Evolutionary conservation across 2,888 invertebrate species (phyloP).

Genomic region (Thyatira batis): DNA sequence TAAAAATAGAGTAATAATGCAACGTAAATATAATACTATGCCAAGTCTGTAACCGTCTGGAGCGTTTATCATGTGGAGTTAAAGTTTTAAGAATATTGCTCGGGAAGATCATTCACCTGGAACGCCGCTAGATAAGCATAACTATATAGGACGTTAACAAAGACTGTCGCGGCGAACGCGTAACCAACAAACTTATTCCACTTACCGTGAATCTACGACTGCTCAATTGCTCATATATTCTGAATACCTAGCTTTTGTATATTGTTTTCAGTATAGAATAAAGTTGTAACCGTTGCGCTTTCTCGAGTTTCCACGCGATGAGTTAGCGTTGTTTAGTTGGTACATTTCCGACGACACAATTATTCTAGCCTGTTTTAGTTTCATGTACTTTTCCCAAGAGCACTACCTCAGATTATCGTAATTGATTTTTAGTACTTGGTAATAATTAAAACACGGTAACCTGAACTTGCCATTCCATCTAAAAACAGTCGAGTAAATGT

Average conservation of each 20-base stretch:
- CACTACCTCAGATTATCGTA: background rate
- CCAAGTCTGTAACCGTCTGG: slow-evolving; percentile 6
- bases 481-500: slow-evolving; percentile 49
- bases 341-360: slow-evolving; percentile 31
- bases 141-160: slow-evolving; percentile 62
- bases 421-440: background rate
- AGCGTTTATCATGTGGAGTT: slow-evolving; percentile 19
- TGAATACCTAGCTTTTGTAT: slow-evolving; percentile 27
- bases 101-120: slow-evolving; percentile 61
- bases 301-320: slow-evolving; percentile 31
- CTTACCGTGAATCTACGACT: slow-evolving; percentile 48
- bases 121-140: slow-evolving; percentile 65
- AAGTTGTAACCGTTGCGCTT: slow-evolving; percentile 33
- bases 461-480: slow-evolving; percentile 21
- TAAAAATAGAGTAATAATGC: slow-evolving; percentile 8
- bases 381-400: background rate
- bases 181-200: slow-evolving; percentile 59
- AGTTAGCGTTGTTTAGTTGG: slow-evolving; percentile 27
- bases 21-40: slow-evolving; percentile 17
- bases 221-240: slow-evolving; percentile 37
- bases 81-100: slow-evolving; percentile 45
- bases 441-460: background rate
- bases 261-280: slow-evolving; percentile 37
- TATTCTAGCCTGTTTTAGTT: slow-evolving; percentile 23
- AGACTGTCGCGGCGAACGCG: slow-evolving; percentile 55